Base-by-base conservation (phyloP, 2,113 vertebrate genomes). In the Cepphus grylle region DNA sequence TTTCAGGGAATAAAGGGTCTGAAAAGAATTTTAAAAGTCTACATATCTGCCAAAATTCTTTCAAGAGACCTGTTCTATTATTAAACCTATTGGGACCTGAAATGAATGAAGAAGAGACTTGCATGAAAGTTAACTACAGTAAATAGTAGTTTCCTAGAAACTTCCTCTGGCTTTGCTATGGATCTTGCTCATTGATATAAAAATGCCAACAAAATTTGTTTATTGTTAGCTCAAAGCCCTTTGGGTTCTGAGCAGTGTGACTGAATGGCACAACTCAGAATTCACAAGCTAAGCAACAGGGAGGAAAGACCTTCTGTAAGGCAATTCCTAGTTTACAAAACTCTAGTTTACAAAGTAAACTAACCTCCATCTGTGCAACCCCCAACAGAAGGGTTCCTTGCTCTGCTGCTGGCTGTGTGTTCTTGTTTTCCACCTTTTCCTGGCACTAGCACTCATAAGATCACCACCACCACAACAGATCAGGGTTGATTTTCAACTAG, bases 351-450 rank as follows among this genome's bases (percentile, higher is more conserved):
- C 50, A 10, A 47, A 45, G 50, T 5, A 9, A 42, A 16, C 26
- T n/a, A 45, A 55, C 7, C 22, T 78, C 15, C 14, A 14, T 3
- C 66, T 12, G 20, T 3, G 15, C 21, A 53, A 7, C 5, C 17
- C 38, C 42, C 18, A 50, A 0, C 2, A 43, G 5, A 38, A 6
- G 13, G 1, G 9, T 5, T 65, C 17, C 40, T 26, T n/a, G 27
- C 58, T 38, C 47, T 61, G 58, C 47, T n/a, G 52, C 49, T 58
- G 42, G 58, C n/a, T 38, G 4, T 1, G 5, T 18, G 12, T 8
- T 53, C 50, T 56, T 67, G 12, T 17, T 63, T 40, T n/a, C 34
- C 15, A 3, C 4, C 26, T 80, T 20, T 22, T 29, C 3, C 32
- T 55, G 71, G 2, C 43, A 45, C 15, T 61, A 53, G 18, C 27